Base-by-base conservation (phyloP, 1,140 invertebrate genomes). In the Frieseomelitta varia region DNA sequence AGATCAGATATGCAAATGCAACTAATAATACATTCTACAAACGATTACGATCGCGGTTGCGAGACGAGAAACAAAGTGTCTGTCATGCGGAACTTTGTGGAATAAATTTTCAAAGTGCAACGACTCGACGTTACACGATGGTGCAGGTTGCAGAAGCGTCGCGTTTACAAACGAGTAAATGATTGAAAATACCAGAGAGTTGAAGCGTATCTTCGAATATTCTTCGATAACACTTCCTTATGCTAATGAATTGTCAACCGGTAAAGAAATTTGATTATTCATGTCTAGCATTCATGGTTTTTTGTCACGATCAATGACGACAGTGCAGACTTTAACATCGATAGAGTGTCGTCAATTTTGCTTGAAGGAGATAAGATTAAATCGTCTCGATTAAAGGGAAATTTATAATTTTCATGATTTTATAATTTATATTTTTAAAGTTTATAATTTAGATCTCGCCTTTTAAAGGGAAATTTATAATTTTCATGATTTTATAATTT, bases 11-110 rank as follows among this genome's bases (percentile, higher is more conserved):
- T 34, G 30, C 30, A 74, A 47, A 47, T 47, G 39, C 67, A 39
- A 68, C 67, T 68, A 56, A 74, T 74, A 74, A 53, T 34, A 69
- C 14, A 69, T 34, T 68, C 39, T 69, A 21, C 47, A 47, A 47
- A 47, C 68, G 68, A 69, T 69, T 14, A 24, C 21, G 34, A 34
- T 47, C 21, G 39, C 68, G 34, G 14, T 55, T 27, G n/a, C 34
- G 34, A 74, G 30, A 56, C 27, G 12, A 55, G 21, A 56, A 30
- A 74, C 53, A 47, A 47, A 15, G 12, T 15, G 68, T 47, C 21
- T 30, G 72, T 55, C 24, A 74, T 74, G 51, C 72, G 72, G 72
- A 55, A 74, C 47, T 55, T 47, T 47, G 24, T 15, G 24, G 34
- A 74, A 74, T 56, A 24, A 55, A 56, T 55, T 55, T 55, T 3